Evolutionary conservation across 2,797 vertebrate genomes (phyloP).

Genomic region (Melanotaenia boesemani): DNA sequence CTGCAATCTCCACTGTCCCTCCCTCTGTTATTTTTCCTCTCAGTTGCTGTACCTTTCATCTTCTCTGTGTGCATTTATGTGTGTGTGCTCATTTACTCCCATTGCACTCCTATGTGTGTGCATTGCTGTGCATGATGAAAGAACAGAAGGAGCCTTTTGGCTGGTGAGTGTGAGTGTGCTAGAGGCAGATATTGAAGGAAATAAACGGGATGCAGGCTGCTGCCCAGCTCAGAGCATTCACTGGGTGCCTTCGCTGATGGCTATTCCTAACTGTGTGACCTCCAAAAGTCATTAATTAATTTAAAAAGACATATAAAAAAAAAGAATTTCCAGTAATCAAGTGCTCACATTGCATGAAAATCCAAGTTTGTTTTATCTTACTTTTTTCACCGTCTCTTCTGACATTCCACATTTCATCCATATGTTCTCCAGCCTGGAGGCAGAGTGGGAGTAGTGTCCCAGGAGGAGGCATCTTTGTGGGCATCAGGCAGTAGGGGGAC

Average conservation of each 20-base stretch:
- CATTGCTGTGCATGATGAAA: conserved; percentile 73
- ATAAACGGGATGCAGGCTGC: conserved; percentile 66
- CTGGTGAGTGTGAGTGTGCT: conserved; percentile 68
- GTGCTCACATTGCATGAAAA: conserved; percentile 11
- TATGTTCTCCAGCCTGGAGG: conserved; percentile 48
- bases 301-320: conserved; percentile 32
- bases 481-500: conserved; percentile 38
- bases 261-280: conserved; percentile 57
- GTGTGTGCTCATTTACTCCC: conserved; percentile 56
- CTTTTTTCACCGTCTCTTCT: conserved; percentile 6
- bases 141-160: conserved; percentile 79
- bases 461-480: conserved; percentile 40
- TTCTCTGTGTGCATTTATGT: conserved; percentile 47
- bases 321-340: background rate
- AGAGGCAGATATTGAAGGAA: conserved; percentile 78
- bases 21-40: conserved; percentile 62
- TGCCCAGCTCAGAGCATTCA: conserved; percentile 70
- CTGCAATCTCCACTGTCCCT: conserved; percentile 75
- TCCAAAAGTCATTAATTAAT: conserved; percentile 65
- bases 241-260: conserved; percentile 64
- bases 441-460: conserved; percentile 56
- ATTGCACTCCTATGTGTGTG: conserved; percentile 63
- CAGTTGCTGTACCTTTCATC: conserved; percentile 67
- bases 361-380: conserved; percentile 4
- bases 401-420: conserved; percentile 33